Base-by-base conservation (phyloP, 2,797 vertebrate genomes). In the Ceyx erithaca region DNA sequence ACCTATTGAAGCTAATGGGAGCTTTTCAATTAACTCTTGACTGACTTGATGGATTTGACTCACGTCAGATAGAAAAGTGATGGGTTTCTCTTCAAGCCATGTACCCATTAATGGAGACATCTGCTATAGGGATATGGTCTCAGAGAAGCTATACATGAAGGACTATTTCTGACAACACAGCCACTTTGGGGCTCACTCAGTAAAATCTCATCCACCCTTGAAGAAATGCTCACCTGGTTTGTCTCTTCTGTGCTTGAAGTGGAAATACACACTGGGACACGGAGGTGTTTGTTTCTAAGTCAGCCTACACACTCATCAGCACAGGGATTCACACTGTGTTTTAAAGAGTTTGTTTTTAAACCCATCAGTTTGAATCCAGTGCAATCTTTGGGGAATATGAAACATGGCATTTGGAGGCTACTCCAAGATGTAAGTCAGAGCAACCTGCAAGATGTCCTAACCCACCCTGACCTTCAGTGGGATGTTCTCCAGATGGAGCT, bases 1-100 rank as follows among this genome's bases (percentile, higher is more conserved):
- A 75, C 94, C 85, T 78, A 37, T 4, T 94, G 94, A 92, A 92
- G 80, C 81, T 96, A 95, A 95, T 88, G 77, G 85, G 83, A 88
- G 68, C 35, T 75, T 92, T 92, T 84, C 91, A 85, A 85, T 96
- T 96, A 96, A 96, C 92, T 93, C 90, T 94, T 95, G 85, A 72
- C 63, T 91, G 80, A 73, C 89, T 80, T 86, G 71, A 71, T 62
- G 68, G 61, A 86, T 91, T 93, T 58, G 37, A 86, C 71, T 90
- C 67, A 15, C 5, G 54, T 31, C 71, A 91, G 85, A 72, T 14
- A 86, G 45, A 87, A 82, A 67, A 87, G 40, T 13, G 37, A 71
- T 48, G 31, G 14, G 12, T 41, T 88, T 88, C 59, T 67, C 20
- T 83, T 91, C 48, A 78, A 87, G 45, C 21, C 19, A 13, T 21